Percentiles rank a stretch among this genome's conserved stretches.
Conservation (phyloP, 2,888 invertebrate species). For the Harpagoxenus sublaevis region DNA sequence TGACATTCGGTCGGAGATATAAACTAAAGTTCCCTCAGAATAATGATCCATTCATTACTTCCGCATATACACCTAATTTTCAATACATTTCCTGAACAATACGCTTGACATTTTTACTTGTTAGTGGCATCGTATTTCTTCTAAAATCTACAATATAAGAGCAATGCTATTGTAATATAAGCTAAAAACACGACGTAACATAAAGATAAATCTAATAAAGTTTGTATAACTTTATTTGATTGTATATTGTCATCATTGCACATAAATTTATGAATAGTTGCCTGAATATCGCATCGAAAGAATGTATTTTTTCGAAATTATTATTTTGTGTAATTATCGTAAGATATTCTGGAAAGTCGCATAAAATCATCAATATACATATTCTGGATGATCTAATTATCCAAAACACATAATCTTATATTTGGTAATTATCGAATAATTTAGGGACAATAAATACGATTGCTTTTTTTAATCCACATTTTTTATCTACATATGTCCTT, state of each 20-base stretch:
- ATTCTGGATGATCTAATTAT: not conserved
- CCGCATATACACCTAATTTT: not conserved
- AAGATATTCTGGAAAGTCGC: not conserved
- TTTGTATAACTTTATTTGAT: not conserved
- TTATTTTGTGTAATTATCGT: not conserved
- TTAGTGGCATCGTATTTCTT: not conserved
- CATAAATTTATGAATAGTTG: not conserved
- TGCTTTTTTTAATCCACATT: not conserved
- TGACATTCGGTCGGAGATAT: not conserved
- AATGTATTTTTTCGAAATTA: not conserved
- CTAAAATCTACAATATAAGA: not conserved
- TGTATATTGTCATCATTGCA: not conserved
- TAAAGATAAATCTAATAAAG: not conserved
- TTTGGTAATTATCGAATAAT: not conserved
- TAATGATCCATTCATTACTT: conserved; percentile 24
- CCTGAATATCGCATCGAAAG: not conserved
- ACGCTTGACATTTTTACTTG: conserved; percentile 11
- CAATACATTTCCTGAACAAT: not conserved
- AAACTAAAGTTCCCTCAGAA: not conserved
- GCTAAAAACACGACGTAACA: not conserved
- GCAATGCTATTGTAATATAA: not conserved
- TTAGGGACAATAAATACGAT: not conserved
- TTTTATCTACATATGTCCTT: not conserved
- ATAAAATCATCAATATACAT: not conserved
- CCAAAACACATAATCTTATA: not conserved